phyloP scores from a whole-genome alignment of 1,140 invertebrate species.

The Cotesia vestalis region DNA sequence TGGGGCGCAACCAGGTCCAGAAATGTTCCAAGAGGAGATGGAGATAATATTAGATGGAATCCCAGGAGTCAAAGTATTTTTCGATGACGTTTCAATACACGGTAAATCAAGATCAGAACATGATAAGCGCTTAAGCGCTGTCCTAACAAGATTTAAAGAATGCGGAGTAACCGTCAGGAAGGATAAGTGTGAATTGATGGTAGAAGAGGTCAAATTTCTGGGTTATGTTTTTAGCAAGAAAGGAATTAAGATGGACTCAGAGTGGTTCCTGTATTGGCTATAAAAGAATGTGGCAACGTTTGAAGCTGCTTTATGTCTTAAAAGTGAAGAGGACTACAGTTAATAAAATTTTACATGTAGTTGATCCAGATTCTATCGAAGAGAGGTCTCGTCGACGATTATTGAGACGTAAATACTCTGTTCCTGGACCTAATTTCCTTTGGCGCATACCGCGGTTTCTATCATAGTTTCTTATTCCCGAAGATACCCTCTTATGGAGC shows the following conservation, averaged over 20 bases:
- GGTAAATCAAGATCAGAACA: neutral
- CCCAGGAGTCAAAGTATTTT: constrained; percentile 17
- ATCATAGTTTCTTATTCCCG: no score
- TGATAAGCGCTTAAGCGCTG: constrained; percentile 4
- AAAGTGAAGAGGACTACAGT: no score
- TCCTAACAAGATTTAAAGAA: neutral
- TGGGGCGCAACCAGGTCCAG: constrained; percentile 8
- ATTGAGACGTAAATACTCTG: no score
- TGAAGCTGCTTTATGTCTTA: no score
- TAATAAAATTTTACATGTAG: no score
- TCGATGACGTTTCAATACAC: constrained; percentile 8
- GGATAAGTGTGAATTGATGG: constrained; percentile 12
- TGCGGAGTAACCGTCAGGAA: constrained; percentile 6
- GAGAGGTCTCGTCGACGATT: no score
- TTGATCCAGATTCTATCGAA: no score
- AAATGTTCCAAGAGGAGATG: constrained; percentile 21
- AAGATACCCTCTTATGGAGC: no score
- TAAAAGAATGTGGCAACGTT: no score
- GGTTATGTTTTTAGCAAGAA: constrained; percentile 4
- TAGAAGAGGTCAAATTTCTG: constrained; percentile 11
- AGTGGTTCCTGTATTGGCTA: no score
- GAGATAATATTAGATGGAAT: constrained; percentile 1
- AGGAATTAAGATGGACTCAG: neutral
- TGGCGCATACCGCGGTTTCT: no score
- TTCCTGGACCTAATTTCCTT: no score